These are phyloP conservation scores for Anguilla pacifica DNA, from an alignment of 2,797 vertebrate species.

Conservation along the genomic window DNA sequence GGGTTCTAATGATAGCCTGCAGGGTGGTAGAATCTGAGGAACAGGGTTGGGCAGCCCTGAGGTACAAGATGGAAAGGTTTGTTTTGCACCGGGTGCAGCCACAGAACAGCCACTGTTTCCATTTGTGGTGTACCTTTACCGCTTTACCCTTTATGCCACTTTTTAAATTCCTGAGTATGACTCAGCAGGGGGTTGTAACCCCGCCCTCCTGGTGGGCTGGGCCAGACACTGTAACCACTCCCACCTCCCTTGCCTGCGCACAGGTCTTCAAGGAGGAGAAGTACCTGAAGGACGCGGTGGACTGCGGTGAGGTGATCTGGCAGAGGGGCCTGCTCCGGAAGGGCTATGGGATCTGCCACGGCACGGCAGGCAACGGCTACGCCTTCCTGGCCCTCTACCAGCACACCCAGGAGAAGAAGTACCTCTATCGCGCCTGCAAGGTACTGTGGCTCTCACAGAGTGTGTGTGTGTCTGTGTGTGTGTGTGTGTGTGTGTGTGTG, in stretches of 20 bases:
- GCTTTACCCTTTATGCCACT: no score
- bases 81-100: background rate
- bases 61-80: background rate
- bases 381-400: constrained; percentile 90
- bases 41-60: no score
- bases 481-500: background rate
- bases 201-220: no score
- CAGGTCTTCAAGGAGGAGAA: constrained; percentile 96
- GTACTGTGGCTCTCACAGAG: constrained; percentile 58
- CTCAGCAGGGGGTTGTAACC: background rate
- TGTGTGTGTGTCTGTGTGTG: background rate
- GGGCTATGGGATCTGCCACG: constrained; percentile 94
- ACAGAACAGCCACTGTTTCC: background rate
- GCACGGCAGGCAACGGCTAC: constrained; percentile 91
- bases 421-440: constrained; percentile 94
- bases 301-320: constrained; percentile 95
- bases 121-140: no score
- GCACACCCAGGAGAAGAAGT: constrained; percentile 88
- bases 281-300: constrained; percentile 90
- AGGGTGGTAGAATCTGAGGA: no score
- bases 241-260: background rate
- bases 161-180: background rate
- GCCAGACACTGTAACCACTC: no score
- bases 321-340: constrained; percentile 91
- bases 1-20: no score